Evolutionary conservation across 2,113 vertebrate species (phyloP).

Genomic region (Mustelus asterias): DNA sequence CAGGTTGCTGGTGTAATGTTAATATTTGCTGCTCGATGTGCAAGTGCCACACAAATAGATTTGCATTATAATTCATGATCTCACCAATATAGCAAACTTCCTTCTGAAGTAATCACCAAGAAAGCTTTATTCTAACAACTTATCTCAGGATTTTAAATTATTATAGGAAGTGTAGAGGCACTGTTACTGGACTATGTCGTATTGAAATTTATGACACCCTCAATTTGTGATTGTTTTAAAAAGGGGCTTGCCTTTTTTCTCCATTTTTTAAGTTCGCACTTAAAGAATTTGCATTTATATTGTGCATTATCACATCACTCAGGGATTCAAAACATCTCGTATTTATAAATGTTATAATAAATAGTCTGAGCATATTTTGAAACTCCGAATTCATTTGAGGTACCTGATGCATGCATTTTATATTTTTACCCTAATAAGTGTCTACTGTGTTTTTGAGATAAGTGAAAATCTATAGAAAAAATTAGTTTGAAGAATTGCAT

Average conservation of each 20-base stretch:
- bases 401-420: neutral
- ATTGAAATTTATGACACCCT: neutral
- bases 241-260: neutral
- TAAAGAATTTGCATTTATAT: neutral
- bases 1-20: neutral
- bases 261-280: neutral
- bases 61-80: neutral
- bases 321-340: neutral
- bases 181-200: neutral
- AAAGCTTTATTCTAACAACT: neutral
- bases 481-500: neutral
- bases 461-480: neutral
- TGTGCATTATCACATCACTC: neutral
- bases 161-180: neutral
- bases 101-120: neutral
- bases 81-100: neutral
- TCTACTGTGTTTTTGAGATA: neutral
- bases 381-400: neutral
- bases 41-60: neutral
- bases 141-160: constrained; percentile 5
- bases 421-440: neutral
- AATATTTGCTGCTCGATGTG: neutral
- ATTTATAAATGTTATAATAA: neutral
- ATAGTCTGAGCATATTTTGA: neutral
- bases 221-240: neutral